Percentiles rank a stretch among this genome's conserved stretches.
Evolutionary conservation across 2,888 invertebrate species (phyloP).

Genomic region (Heliconius erato): DNA sequence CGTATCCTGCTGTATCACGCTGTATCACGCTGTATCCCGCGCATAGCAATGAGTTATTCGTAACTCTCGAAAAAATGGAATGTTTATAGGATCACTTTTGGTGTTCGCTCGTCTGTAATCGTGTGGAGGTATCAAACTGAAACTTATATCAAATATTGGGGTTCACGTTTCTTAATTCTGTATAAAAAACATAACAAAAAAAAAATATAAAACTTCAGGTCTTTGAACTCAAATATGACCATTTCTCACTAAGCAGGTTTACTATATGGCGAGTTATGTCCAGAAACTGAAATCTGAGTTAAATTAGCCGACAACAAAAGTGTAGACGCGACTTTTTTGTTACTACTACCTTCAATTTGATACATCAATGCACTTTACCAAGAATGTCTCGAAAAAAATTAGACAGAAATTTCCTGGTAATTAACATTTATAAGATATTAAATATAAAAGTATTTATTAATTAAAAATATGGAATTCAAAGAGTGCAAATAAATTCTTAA

Average conservation of each 20-base stretch:
- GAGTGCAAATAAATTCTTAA: conserved; percentile 29
- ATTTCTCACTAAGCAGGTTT: not conserved
- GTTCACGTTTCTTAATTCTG: too few relatives aligned
- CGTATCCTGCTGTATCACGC: too few relatives aligned
- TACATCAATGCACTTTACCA: conserved; percentile 1
- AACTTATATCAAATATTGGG: too few relatives aligned
- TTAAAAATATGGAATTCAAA: conserved; percentile 10
- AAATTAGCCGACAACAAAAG: not conserved
- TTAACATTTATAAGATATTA: conserved; percentile 10
- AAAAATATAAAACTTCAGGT: not conserved
- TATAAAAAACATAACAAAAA: not conserved
- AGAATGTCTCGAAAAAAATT: not conserved
- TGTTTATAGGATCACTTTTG: too few relatives aligned
- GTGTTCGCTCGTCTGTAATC: too few relatives aligned
- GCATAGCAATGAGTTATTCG: too few relatives aligned
- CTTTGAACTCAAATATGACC: not conserved
- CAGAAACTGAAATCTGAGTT: too few relatives aligned
- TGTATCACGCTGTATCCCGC: too few relatives aligned
- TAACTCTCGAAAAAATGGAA: too few relatives aligned
- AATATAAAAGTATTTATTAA: not conserved
- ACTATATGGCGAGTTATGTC: too few relatives aligned
- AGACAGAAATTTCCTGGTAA: not conserved
- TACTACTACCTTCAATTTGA: conserved; percentile 1
- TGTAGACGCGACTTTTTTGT: not conserved
- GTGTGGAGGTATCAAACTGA: too few relatives aligned